Conservation (phyloP, 1,140 invertebrate species). For the Hypsibius dujardini region DNA sequence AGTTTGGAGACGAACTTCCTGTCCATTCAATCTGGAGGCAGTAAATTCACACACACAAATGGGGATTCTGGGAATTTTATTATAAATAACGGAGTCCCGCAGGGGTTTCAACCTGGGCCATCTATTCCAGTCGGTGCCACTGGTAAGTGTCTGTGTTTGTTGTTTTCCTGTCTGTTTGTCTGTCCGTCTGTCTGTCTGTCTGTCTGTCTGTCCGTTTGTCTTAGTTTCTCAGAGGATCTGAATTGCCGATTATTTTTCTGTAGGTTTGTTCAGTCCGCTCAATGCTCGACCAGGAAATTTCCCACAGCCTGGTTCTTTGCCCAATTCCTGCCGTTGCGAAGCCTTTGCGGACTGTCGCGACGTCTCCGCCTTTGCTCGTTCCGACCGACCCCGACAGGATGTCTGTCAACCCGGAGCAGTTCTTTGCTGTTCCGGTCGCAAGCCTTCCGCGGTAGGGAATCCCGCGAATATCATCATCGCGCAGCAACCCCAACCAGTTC, state of each 20-base stretch:
- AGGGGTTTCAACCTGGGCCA: no score
- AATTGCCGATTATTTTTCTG: no score
- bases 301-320: no score
- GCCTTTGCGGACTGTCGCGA: slow-evolving; percentile 9
- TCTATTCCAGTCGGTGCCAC: no score
- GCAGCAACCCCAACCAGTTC: neutral
- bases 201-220: no score
- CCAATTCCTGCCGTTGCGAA: neutral
- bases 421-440: neutral
- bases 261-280: no score
- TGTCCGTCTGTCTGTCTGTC: no score
- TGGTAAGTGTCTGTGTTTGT: no score
- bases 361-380: slow-evolving; percentile 12
- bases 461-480: no score
- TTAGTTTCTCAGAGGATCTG: no score
- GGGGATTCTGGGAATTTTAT: neutral
- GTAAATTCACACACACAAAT: neutral
- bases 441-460: neutral
- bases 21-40: neutral
- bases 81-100: neutral
- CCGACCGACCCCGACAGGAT: neutral
- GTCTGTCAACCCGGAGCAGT: neutral
- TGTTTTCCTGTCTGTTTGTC: neutral
- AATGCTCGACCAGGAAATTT: no score
- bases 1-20: slow-evolving; percentile 15